phyloP scores from a whole-genome alignment of 2,113 vertebrate genomes.

The Semnopithecus entellus region DNA sequence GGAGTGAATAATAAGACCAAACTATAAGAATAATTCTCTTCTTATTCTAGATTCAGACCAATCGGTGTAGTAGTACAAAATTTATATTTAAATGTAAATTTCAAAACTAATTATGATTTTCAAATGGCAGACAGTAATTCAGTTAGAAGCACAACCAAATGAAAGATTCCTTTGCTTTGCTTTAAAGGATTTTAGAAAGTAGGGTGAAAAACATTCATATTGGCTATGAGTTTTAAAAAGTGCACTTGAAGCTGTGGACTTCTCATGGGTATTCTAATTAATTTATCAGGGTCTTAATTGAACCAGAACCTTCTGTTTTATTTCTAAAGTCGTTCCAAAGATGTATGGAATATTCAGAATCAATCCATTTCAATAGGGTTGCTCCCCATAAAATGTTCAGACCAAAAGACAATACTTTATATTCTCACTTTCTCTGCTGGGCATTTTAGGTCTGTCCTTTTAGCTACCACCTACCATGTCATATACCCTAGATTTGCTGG shows the following conservation, averaged over 20 bases:
- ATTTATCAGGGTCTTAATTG: background rate
- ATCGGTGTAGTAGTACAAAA: constrained; percentile 36
- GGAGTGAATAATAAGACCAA: constrained; percentile 53
- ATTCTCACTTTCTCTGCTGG: background rate
- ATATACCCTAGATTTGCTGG: background rate
- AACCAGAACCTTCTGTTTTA: constrained; percentile 4
- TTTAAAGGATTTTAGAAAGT: constrained; percentile 47
- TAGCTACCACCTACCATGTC: background rate
- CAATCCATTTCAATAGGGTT: background rate
- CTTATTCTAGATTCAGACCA: constrained; percentile 39
- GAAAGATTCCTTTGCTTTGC: constrained; percentile 44
- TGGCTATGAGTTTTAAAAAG: constrained; percentile 33
- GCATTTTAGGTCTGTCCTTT: background rate
- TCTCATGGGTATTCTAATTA: background rate
- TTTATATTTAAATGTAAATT: constrained; percentile 70
- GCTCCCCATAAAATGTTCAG: background rate
- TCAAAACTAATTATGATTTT: constrained; percentile 66
- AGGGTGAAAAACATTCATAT: constrained; percentile 23
- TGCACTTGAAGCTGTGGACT: background rate
- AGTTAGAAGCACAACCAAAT: constrained; percentile 59
- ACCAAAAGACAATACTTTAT: background rate
- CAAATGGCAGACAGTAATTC: constrained; percentile 55
- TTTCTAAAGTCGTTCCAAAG: background rate
- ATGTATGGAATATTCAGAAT: background rate
- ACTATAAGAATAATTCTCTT: constrained; percentile 59